Conservation (phyloP, 53 echinoderm and acorn worm genomes). For the Temnopleurus reevesii region DNA sequence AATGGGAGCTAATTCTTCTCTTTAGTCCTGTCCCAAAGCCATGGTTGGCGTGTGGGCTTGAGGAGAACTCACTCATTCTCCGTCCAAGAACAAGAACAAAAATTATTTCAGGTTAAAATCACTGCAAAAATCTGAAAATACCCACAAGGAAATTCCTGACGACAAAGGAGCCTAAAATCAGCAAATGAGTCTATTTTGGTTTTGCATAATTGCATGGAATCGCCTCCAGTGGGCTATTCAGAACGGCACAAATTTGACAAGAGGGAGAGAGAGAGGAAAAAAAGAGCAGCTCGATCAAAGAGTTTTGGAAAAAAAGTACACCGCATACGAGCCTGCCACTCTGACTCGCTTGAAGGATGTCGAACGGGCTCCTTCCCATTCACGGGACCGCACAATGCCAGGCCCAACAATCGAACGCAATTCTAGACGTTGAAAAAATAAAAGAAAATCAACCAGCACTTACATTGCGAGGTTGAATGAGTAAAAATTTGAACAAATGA, state of each 20-base stretch:
- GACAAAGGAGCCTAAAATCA: slow-evolving; percentile 31
- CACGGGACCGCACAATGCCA: not conserved
- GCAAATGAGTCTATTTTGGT: slow-evolving; percentile 50
- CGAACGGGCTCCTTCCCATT: slow-evolving; percentile 8
- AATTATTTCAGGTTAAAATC: slow-evolving; percentile 42
- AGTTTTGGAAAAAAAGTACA: not conserved
- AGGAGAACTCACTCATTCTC: not conserved
- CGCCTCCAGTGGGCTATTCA: slow-evolving; percentile 41
- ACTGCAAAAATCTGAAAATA: slow-evolving; percentile 51
- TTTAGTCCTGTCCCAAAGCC: not conserved
- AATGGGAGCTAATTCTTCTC: slow-evolving; percentile 34
- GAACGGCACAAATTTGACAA: slow-evolving; percentile 13
- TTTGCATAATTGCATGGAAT: slow-evolving; percentile 49
- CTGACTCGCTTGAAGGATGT: not conserved
- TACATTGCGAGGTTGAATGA: slow-evolving; percentile 5
- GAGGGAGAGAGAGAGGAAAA: not conserved
- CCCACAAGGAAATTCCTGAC: slow-evolving; percentile 28
- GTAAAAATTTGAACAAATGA: slow-evolving; percentile 2
- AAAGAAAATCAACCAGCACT: slow-evolving; percentile 8
- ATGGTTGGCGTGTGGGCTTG: not conserved
- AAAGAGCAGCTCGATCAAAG: too few relatives aligned
- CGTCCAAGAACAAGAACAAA: not conserved
- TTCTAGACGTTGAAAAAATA: slow-evolving; percentile 25
- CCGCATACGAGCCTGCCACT: not conserved
- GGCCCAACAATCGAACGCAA: slow-evolving; percentile 25